Evolutionary conservation across 2,113 vertebrate genomes (phyloP), one percentile per base, ranked within the genome.

Genomic region (Eulacestoma nigropectus): DNA sequence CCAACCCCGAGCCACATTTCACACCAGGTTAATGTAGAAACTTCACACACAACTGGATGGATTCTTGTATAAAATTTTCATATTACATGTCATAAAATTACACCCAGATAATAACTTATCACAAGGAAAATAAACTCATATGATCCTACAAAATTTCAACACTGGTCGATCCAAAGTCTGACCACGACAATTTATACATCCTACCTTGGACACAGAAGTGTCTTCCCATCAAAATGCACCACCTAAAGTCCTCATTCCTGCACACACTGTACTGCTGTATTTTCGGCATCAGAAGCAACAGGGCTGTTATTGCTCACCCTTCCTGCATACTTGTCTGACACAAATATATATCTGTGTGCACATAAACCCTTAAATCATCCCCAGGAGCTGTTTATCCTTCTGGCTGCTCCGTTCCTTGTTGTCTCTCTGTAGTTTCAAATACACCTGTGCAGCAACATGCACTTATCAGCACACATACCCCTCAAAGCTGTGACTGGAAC

Each of bases 241-340:
- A 27, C 19, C 35, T 3, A 0, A 13, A 10, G 8, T 1, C 35
- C 18, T 4, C 4, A 1, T 0, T 29, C 53, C 12, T 2, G 21
- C 74, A 49, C 44, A 0, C 33, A 0, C 67, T 17, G 9, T 1
- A 0, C 76, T 3, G 12, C 3, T 2, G 1, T 0, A 1, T 53
- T 22, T 32, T 13, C 6, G 1, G 20, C 32, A 14, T 4, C 59
- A 32, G 30, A 23, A 78, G 46, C 42, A 39, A 4, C 1, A 2
- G 49, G 42, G 79, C 37, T 84, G 30, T 25, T 18, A 13, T 6
- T 29, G 10, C 27, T 85, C 35, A 1, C 62, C 78, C 68, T 15
- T 26, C 41, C 60, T 16, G 5, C 10, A 0, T 0, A 2, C 29
- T 35, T 35, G 57, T 15, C 46, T 15, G 73, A 23, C 57, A 27